phyloP scores from a whole-genome alignment of 2,888 invertebrate genomes.

The Noctua pronuba region DNA sequence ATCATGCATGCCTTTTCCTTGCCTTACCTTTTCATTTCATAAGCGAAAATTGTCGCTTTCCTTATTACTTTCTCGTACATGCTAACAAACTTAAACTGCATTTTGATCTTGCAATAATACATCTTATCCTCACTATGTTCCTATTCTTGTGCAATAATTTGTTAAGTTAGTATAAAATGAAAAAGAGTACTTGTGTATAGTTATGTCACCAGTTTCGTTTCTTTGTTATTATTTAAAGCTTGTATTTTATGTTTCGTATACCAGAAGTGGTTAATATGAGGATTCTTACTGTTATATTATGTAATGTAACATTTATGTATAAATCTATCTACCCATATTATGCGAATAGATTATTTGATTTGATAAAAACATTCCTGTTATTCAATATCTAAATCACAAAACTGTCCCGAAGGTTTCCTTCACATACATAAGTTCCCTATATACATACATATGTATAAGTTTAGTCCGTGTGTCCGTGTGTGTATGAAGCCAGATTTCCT shows the following conservation, averaged over 20 bases:
- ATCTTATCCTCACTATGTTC: background rate
- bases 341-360: too few relatives aligned
- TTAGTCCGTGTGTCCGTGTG: constrained; percentile 6
- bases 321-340: too few relatives aligned
- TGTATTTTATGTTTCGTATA: too few relatives aligned
- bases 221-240: too few relatives aligned
- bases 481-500: constrained; percentile 39
- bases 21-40: background rate
- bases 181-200: too few relatives aligned
- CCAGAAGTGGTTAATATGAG: too few relatives aligned
- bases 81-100: background rate
- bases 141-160: too few relatives aligned
- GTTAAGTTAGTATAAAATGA: too few relatives aligned
- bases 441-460: background rate
- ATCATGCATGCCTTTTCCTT: background rate
- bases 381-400: background rate
- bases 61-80: background rate
- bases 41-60: background rate
- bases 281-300: too few relatives aligned
- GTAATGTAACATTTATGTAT: too few relatives aligned
- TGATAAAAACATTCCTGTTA: background rate
- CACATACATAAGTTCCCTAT: background rate
- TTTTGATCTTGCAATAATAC: background rate
- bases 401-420: background rate
- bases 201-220: too few relatives aligned